Evolutionary conservation across 2,113 vertebrate genomes (phyloP).

Genomic region (Cygnus buccinator): DNA sequence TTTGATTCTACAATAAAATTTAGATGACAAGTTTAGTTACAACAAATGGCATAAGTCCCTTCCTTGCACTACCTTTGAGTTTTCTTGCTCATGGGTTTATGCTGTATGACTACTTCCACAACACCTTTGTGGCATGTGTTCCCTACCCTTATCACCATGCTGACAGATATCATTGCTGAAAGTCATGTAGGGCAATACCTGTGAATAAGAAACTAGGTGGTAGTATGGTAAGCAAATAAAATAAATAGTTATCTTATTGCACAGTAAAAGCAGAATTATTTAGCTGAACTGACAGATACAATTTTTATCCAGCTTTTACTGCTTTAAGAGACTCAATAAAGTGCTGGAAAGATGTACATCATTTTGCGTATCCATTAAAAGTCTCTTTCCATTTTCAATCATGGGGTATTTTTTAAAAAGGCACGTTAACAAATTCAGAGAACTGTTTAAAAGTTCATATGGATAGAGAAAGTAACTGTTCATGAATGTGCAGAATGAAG

Average conservation of each 20-base stretch:
- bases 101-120: background rate
- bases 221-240: background rate
- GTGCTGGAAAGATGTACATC: background rate
- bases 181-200: background rate
- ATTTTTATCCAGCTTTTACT: background rate
- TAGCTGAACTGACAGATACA: background rate
- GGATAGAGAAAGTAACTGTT: background rate
- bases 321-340: background rate
- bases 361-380: background rate
- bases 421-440: background rate
- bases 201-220: background rate
- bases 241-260: background rate
- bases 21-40: constrained; percentile 6
- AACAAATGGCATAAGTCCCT: background rate
- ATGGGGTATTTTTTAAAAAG: background rate
- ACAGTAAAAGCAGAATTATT: background rate
- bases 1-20: background rate
- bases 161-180: constrained; percentile 18
- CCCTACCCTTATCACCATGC: background rate
- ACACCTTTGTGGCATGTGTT: background rate
- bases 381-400: background rate
- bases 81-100: background rate
- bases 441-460: background rate
- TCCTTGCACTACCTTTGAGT: background rate
- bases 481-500: background rate